These are phyloP conservation scores for Anser brachyrhynchus DNA, from an alignment of 2,113 vertebrate species.

Conservation along the genomic window DNA sequence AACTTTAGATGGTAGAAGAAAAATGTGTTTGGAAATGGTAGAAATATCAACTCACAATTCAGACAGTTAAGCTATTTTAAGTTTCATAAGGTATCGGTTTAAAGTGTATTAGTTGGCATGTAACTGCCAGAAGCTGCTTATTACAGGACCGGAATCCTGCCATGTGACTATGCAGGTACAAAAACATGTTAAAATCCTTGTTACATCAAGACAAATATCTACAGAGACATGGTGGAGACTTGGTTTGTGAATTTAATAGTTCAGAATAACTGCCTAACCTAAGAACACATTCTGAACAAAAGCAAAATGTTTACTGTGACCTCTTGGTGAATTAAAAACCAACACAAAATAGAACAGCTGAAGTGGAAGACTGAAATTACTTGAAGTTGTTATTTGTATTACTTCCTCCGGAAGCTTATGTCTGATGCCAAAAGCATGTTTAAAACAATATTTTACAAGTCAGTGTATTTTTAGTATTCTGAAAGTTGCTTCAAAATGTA, in stretches of 20 bases:
- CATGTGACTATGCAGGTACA: not conserved
- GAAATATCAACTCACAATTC: not conserved
- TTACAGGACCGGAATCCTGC: conserved; percentile 52
- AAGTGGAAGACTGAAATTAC: not conserved
- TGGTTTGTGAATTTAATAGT: conserved; percentile 13
- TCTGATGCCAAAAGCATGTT: not conserved
- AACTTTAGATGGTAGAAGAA: not conserved
- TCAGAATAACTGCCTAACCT: conserved; percentile 1
- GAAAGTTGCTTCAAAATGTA: conserved; percentile 28
- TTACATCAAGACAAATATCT: conserved; percentile 4
- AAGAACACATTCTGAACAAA: conserved; percentile 20
- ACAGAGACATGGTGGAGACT: conserved; percentile 8
- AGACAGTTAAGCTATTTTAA: not conserved
- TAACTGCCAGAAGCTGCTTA: conserved; percentile 54
- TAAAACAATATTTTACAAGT: conserved; percentile 22
- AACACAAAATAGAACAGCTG: not conserved
- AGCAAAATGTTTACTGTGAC: not conserved
- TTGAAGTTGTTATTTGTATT: not conserved
- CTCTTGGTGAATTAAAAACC: not conserved
- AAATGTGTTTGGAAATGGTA: not conserved
- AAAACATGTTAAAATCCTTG: conserved; percentile 43
- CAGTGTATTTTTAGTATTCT: not conserved
- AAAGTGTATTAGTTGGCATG: conserved; percentile 58
- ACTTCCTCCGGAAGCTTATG: not conserved
- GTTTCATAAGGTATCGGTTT: conserved; percentile 61